phyloP scores from a whole-genome alignment of 2,888 invertebrate species.

The Napeogenes inachia region DNA sequence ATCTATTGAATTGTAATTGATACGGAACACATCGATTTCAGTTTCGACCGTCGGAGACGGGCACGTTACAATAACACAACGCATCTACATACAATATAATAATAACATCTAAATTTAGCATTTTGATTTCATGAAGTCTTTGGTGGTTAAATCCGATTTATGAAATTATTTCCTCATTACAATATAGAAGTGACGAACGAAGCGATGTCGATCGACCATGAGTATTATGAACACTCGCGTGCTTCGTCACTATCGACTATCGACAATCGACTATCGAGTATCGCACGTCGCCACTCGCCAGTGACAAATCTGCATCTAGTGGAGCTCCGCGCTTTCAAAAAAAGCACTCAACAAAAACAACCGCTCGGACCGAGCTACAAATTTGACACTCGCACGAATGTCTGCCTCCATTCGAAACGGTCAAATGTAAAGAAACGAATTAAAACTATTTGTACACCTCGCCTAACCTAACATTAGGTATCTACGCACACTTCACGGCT shows the following conservation, averaged over 20 bases:
- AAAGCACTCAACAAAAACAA: constrained; percentile 29
- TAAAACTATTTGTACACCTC: constrained; percentile 70
- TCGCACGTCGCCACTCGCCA: constrained; percentile 32
- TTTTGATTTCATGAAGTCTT: constrained; percentile 45
- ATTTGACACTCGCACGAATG: constrained; percentile 40
- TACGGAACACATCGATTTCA: constrained; percentile 61
- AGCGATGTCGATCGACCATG: constrained; percentile 32
- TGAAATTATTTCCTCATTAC: constrained; percentile 33
- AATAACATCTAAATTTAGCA: constrained; percentile 29
- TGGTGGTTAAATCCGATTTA: constrained; percentile 48
- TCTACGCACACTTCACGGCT: constrained; percentile 68
- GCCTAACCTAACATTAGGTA: constrained; percentile 47
- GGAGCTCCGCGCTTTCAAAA: constrained; percentile 42
- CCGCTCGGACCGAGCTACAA: constrained; percentile 41
- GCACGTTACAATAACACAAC: constrained; percentile 14
- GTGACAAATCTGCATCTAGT: constrained; percentile 42
- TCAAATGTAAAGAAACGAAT: constrained; percentile 52
- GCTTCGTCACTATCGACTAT: too few relatives aligned
- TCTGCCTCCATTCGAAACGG: constrained; percentile 26
- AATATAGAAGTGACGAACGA: constrained; percentile 25
- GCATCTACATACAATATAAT: constrained; percentile 22
- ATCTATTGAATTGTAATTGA: constrained; percentile 63
- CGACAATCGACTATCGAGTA: too few relatives aligned
- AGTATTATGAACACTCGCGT: constrained; percentile 39
- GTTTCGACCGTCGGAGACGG: constrained; percentile 25